phyloP scores from a whole-genome alignment of 1,140 invertebrate genomes.

The Euglossa dilemma region DNA sequence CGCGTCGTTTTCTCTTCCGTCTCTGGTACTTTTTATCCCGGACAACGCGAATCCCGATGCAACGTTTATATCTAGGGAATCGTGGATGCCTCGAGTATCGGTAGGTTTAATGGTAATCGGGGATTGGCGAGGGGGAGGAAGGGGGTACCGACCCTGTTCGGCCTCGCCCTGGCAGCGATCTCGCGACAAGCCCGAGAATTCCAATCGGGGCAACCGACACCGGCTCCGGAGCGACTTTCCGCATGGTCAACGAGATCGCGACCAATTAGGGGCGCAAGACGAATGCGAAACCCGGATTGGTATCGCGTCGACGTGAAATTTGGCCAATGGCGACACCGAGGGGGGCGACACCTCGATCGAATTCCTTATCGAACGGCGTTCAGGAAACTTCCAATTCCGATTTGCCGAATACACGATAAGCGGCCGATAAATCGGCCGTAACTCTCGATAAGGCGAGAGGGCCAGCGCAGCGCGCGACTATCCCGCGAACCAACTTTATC shows the following conservation, averaged over 20 bases:
- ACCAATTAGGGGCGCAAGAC: slow-evolving; percentile 10
- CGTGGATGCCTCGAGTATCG: background rate
- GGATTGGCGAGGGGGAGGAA: background rate
- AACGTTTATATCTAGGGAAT: too few relatives aligned
- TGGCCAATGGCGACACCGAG: background rate
- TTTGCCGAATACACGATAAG: slow-evolving; percentile 42
- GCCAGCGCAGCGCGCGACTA: background rate
- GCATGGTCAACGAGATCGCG: background rate
- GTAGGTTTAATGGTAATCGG: background rate
- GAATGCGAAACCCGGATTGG: background rate
- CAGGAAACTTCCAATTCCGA: slow-evolving; percentile 42
- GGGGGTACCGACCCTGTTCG: background rate
- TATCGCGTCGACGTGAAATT: slow-evolving; percentile 17
- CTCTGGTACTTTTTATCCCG: background rate
- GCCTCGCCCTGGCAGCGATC: background rate
- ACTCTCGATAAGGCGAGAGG: slow-evolving; percentile 22
- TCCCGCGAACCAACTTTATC: slow-evolving; percentile 26
- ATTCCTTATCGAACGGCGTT: slow-evolving; percentile 18
- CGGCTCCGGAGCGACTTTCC: background rate
- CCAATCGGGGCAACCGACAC: background rate
- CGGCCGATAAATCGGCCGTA: slow-evolving; percentile 17
- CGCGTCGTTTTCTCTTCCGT: background rate
- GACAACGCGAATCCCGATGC: too few relatives aligned
- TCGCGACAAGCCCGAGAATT: background rate
- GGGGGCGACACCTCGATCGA: slow-evolving; percentile 13